Base-by-base conservation (phyloP, 1,140 invertebrate genomes). In the Euura saliciscinereae region DNA sequence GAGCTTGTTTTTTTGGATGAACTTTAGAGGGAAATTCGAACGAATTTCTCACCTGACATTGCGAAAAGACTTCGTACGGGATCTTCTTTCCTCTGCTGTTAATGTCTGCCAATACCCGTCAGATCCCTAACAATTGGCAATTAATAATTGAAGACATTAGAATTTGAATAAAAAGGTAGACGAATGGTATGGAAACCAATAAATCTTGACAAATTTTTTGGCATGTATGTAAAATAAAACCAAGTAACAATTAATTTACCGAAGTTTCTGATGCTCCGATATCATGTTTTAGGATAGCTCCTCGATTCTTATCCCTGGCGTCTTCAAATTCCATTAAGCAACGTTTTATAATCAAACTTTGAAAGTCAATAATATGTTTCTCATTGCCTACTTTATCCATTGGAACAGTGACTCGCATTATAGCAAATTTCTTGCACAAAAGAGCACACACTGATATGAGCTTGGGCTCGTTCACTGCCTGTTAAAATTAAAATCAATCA, bases 251-350 rank as follows among this genome's bases (percentile, higher is more conserved):
- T 68, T 28, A 74, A 85, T 89, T 88, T 84, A 92, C 91, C 42
- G 89, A 85, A 85, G 94, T 92, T 66, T 88, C 87, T 77, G 90
- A 91, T 65, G 91, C 90, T 4, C 91, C 90, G 75, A 92, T 91
- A 80, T 92, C 91, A 77, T 91, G 91, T 11, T 92, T 79, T 74
- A 91, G 89, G 73, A 89, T 87, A 7, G 85, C 87, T 44, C 86
- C 82, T 43, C 90, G 83, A 43, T 89, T 87, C 79, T 94, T 92
- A 77, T 94, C 92, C 46, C 91, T 89, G 6, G 86, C 91, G 78
- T 94, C 93, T 78, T 96, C 93, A 87, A 98, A 98, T 84, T 97
- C 95, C 44, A 89, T 88, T 84, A 98, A 96, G 88, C 96, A 98
- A 80, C 92, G 92, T 51, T 89, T 93, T 51, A 98, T 89, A 71